These are phyloP conservation scores for Colostygia pectinataria DNA, from an alignment of 2,888 invertebrate genomes.

Conservation along the genomic window DNA sequence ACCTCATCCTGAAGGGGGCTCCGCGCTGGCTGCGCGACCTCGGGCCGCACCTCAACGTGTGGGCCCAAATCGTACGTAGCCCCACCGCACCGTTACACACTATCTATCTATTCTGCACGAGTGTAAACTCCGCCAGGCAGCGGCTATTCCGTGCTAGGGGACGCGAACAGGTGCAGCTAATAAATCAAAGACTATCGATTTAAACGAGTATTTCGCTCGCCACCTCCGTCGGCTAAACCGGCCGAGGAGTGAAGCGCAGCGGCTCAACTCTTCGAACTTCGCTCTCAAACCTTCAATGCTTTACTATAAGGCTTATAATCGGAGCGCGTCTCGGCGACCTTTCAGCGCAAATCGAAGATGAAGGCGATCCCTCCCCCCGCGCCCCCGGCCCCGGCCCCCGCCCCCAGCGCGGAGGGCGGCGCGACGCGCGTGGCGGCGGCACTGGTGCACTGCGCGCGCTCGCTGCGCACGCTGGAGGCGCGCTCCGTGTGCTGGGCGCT, in stretches of 20 bases:
- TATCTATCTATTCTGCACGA: too few relatives aligned
- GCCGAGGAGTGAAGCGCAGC: not conserved
- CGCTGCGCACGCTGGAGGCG: slow-evolving; percentile 1
- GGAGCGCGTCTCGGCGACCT: too few relatives aligned
- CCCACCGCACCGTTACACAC: not conserved
- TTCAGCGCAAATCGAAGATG: not conserved
- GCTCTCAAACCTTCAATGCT: too few relatives aligned
- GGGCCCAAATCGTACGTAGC: not conserved
- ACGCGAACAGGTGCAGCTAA: too few relatives aligned
- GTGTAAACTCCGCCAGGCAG: too few relatives aligned
- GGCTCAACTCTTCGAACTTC: too few relatives aligned
- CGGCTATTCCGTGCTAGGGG: too few relatives aligned
- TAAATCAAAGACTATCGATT: too few relatives aligned
- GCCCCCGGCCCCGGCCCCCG: not conserved
- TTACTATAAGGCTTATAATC: too few relatives aligned
- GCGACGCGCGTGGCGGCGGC: slow-evolving; percentile 3
- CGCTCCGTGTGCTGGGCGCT: not conserved
- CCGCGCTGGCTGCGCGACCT: slow-evolving; percentile 17
- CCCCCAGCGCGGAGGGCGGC: slow-evolving; percentile 8
- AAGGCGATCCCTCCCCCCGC: not conserved
- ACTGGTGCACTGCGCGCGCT: slow-evolving; percentile 25
- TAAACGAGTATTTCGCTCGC: not conserved
- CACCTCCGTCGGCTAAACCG: not conserved
- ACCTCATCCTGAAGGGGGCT: slow-evolving; percentile 1
- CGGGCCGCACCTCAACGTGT: slow-evolving; percentile 5